Evolutionary conservation across 2,888 invertebrate species (phyloP).

Genomic region (Campoplex capitator): DNA sequence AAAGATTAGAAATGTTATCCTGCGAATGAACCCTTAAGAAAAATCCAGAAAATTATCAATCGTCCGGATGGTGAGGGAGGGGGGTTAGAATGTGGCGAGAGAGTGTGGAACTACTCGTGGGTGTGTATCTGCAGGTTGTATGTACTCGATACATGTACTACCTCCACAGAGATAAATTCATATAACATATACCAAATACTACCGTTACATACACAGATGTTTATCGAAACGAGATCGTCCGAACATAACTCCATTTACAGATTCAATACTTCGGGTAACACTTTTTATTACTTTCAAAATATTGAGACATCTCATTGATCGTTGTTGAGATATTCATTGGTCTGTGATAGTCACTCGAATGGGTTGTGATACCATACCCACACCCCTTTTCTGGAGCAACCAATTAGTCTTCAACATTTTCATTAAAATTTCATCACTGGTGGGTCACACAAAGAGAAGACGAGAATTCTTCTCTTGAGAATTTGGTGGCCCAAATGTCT

Average conservation of each 20-base stretch:
- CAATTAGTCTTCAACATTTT: not conserved
- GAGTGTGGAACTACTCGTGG: too few relatives aligned
- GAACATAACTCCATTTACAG: not conserved
- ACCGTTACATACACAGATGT: not conserved
- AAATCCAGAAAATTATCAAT: too few relatives aligned
- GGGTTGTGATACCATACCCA: not conserved
- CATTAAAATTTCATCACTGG: not conserved
- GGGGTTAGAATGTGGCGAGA: too few relatives aligned
- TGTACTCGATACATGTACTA: not conserved
- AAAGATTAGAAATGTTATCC: too few relatives aligned
- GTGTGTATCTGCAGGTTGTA: not conserved
- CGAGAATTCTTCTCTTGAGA: not conserved
- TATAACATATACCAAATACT: not conserved
- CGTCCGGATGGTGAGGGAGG: too few relatives aligned
- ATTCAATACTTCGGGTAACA: not conserved
- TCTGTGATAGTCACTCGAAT: not conserved
- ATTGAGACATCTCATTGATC: too few relatives aligned
- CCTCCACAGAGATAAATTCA: not conserved
- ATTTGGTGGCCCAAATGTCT: not conserved
- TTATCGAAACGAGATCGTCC: not conserved
- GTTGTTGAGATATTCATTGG: not conserved
- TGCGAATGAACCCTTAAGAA: too few relatives aligned
- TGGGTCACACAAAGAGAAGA: not conserved
- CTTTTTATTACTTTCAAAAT: not conserved
- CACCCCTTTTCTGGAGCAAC: not conserved